These are phyloP conservation scores for Rallus limicola DNA, from an alignment of 2,113 vertebrate species.

Conservation along the genomic window DNA sequence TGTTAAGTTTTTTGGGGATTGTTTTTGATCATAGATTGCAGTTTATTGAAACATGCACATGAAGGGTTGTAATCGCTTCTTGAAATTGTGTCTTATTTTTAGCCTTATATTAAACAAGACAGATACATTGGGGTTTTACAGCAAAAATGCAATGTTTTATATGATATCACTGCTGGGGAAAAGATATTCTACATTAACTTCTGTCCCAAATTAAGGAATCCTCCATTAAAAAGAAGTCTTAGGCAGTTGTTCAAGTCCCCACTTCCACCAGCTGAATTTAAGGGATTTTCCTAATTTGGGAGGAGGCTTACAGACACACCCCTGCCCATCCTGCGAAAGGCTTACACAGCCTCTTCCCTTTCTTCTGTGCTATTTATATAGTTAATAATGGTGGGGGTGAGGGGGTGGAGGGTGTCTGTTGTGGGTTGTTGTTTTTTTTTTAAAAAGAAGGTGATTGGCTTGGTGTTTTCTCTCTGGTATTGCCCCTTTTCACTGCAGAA, in stretches of 20 bases:
- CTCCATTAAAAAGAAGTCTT: not conserved
- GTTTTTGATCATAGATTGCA: not conserved
- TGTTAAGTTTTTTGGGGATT: not conserved
- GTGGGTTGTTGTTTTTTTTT: no score
- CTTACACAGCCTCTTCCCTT: not conserved
- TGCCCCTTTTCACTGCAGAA: not conserved
- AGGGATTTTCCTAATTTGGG: not conserved
- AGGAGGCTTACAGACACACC: not conserved
- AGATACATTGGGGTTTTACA: not conserved
- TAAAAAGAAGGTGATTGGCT: no score
- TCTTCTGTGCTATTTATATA: not conserved
- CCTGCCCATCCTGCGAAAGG: no score
- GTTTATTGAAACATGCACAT: not conserved
- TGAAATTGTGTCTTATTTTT: not conserved
- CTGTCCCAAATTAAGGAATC: not conserved
- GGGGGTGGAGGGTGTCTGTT: no score
- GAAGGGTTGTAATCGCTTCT: not conserved
- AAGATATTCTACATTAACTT: not conserved
- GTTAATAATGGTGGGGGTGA: not conserved
- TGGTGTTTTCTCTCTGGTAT: not conserved
- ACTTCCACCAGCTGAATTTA: not conserved
- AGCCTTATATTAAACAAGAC: not conserved
- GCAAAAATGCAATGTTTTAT: not conserved
- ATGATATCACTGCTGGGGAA: not conserved
- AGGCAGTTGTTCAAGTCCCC: not conserved